Conservation (phyloP, 2,797 vertebrate genomes). For the Notolepis coatsorum region DNA sequence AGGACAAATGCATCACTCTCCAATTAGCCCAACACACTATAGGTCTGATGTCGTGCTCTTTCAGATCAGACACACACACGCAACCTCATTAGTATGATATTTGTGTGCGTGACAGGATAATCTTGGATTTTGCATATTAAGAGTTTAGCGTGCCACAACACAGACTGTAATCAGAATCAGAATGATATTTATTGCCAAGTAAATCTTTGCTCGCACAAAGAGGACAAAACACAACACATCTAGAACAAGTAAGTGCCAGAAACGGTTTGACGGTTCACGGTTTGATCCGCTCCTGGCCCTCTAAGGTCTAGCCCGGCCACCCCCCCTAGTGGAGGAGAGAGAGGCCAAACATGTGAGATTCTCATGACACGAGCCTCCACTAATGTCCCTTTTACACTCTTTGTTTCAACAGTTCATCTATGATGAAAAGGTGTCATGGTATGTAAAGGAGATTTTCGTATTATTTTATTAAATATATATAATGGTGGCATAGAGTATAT, state of each 20-base stretch:
- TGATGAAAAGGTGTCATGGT: conserved; percentile 94
- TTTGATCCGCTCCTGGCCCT: not conserved
- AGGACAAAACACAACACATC: no score
- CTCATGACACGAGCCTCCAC: not conserved
- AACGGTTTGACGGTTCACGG: conserved; percentile 13
- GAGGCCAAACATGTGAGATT: not conserved
- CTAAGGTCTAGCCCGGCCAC: conserved; percentile 10
- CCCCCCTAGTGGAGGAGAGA: conserved; percentile 48
- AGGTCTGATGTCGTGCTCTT: not conserved
- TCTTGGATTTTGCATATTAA: not conserved
- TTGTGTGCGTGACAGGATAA: not conserved
- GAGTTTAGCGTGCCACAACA: not conserved
- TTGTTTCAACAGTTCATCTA: conserved; percentile 89
- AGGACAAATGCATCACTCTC: conserved; percentile 1
- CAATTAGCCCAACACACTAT: conserved; percentile 14
- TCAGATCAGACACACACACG: conserved; percentile 1
- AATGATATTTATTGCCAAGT: not conserved
- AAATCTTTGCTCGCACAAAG: not conserved
- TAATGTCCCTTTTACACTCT: conserved; percentile 31
- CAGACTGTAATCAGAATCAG: not conserved
- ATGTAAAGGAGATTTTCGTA: no score
- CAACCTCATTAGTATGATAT: not conserved
- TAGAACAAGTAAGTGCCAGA: not conserved
- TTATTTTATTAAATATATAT: not conserved
- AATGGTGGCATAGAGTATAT: no score